A percentile compares a stretch with the other conserved stretches of the same genome.
phyloP scores from a whole-genome alignment of 2,888 invertebrate genomes.

The Athalia rosae region DNA sequence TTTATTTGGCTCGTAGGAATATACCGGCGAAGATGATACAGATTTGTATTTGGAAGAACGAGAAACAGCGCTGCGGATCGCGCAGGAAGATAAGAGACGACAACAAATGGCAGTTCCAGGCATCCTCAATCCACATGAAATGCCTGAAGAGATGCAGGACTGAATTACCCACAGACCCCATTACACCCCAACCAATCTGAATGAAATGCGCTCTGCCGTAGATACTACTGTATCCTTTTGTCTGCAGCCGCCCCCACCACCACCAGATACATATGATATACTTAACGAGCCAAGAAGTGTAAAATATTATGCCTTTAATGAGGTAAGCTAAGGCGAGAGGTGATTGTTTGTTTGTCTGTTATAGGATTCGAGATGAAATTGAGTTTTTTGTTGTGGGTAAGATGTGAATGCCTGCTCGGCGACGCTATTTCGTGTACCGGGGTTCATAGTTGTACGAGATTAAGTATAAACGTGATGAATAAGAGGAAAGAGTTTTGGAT shows the following conservation, averaged over 20 bases:
- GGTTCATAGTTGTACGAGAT: conserved; percentile 52
- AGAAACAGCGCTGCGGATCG: conserved; percentile 89
- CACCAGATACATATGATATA: conserved; percentile 52
- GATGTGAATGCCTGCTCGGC: conserved; percentile 70
- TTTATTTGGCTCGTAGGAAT: conserved; percentile 83
- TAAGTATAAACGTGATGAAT: conserved; percentile 35
- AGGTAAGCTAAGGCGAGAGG: conserved; percentile 68
- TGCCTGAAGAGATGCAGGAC: conserved; percentile 97
- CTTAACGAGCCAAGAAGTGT: conserved; percentile 62
- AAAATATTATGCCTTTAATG: conserved; percentile 68
- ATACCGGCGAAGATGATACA: conserved; percentile 97
- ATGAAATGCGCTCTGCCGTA: conserved; percentile 65
- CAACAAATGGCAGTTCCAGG: conserved; percentile 96
- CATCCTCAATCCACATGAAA: conserved; percentile 95
- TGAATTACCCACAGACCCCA: conserved; percentile 68
- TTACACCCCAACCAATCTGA: conserved; percentile 63
- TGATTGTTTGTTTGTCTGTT: conserved; percentile 71
- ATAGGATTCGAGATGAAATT: conserved; percentile 68
- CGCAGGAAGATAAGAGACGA: conserved; percentile 95
- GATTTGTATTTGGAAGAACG: conserved; percentile 98
- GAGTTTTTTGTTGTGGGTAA: conserved; percentile 70
- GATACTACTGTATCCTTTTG: conserved; percentile 68
- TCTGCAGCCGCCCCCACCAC: conserved; percentile 59
- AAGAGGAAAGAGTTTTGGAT: conserved; percentile 31
- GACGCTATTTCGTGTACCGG: conserved; percentile 69